Evolutionary conservation across 2,888 invertebrate genomes (phyloP), one percentile per base, ranked within the genome.

Genomic region (Aphidius colemani): DNA sequence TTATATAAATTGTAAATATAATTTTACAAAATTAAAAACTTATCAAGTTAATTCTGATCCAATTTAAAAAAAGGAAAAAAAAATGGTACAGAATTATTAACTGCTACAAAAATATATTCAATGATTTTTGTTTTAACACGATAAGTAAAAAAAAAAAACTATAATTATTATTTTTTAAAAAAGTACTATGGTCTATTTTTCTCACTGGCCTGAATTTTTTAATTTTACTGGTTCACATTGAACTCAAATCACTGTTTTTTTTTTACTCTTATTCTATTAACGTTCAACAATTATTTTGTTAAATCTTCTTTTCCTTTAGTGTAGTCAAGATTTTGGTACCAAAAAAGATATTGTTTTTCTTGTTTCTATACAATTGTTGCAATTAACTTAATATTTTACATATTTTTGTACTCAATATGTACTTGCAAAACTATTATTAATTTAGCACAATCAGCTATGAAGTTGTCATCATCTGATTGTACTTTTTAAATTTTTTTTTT

Each of bases 41-140:
- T 45, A 13, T 55, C 7, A 46, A 39, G 45, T 57, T 48, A 13
- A 13, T 11, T 6, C 13, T 48, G 11, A 11, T 13, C 7, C 10
- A 48, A 7, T 11, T 48, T 11, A 13, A 57, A 57, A 46, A 46
- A 57, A 57, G 46, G 30, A 30, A 13, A 39, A 11, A 55, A 41
- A 13, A 18, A 10, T 46, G 8, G 46, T 30, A 13, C 11, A 8
- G 46, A 46, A 39, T 18, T 57, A 57, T 57, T 57, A 46, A 45
- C 48, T 30, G 46, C 39, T 7, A 44, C 43, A 10, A 46, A 45
- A 46, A 10, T 45, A 13, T 30, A 30, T 30, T 30, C 30, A 30
- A 30, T 30, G 30, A 30, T 30, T 30, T 30, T n/a, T n/a, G n/a
- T 3, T 18, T 18, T 3, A 18, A 30, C 5, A 30, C 30, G 30